phyloP scores from a whole-genome alignment of 2,888 invertebrate species.

The Cryptocephalus primarius region DNA sequence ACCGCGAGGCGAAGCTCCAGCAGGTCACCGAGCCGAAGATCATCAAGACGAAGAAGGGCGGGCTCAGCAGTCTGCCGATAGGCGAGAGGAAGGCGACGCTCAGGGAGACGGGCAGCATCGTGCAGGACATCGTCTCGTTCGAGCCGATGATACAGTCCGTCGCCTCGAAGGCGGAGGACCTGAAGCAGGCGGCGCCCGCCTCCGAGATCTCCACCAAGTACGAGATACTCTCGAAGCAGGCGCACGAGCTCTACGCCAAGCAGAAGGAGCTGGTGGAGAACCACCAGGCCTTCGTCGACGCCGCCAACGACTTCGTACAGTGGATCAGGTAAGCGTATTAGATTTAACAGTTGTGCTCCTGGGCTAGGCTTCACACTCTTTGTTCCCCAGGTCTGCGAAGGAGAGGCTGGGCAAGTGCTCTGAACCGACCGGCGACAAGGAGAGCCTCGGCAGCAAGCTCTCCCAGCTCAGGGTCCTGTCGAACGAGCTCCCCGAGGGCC shows the following conservation, averaged over 20 bases:
- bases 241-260: slow-evolving; percentile 78
- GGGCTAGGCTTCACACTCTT: too few relatives aligned
- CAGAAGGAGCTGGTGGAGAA: slow-evolving; percentile 84
- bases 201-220: slow-evolving; percentile 88
- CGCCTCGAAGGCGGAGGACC: slow-evolving; percentile 83
- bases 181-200: slow-evolving; percentile 83
- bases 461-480: slow-evolving; percentile 75
- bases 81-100: slow-evolving; percentile 83
- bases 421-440: slow-evolving; percentile 85
- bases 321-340: slow-evolving; percentile 52
- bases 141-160: slow-evolving; percentile 96
- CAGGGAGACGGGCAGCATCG: slow-evolving; percentile 85
- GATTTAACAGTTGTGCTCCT: too few relatives aligned
- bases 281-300: slow-evolving; percentile 85
- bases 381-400: slow-evolving; percentile 54
- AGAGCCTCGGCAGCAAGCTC: slow-evolving; percentile 75
- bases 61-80: slow-evolving; percentile 66
- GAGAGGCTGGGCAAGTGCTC: slow-evolving; percentile 86
- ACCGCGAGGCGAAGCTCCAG: slow-evolving; percentile 83
- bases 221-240: slow-evolving; percentile 79
- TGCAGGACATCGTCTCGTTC: slow-evolving; percentile 92
- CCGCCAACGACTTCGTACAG: slow-evolving; percentile 81
- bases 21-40: slow-evolving; percentile 81
- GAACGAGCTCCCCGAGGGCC: slow-evolving; percentile 74
- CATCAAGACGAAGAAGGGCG: slow-evolving; percentile 66